phyloP scores from a whole-genome alignment of 2,113 vertebrate species.

The Chaenocephalus aceratus region DNA sequence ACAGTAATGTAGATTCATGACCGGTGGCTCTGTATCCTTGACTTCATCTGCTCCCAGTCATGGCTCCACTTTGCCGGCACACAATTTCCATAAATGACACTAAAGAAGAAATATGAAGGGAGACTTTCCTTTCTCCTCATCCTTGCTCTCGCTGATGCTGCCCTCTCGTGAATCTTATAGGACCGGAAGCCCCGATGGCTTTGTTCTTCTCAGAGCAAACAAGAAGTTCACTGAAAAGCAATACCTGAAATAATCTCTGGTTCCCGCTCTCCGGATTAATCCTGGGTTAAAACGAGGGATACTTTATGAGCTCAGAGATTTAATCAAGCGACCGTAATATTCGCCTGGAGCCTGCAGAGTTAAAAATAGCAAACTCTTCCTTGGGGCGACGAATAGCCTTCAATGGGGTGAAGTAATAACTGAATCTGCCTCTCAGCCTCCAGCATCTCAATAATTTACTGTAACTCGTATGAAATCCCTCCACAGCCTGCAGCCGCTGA shows the following conservation, averaged over 20 bases:
- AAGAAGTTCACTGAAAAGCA: slow-evolving; percentile 6
- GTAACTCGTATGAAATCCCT: slow-evolving; percentile 54
- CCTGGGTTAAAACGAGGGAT: slow-evolving; percentile 35
- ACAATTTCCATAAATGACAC: slow-evolving; percentile 81
- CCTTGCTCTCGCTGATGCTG: slow-evolving; percentile 8
- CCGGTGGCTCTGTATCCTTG: slow-evolving; percentile 62
- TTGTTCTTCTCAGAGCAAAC: slow-evolving; percentile 29
- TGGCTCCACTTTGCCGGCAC: slow-evolving; percentile 61
- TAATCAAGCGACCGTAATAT: slow-evolving; percentile 63
- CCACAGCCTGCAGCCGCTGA: slow-evolving; percentile 34
- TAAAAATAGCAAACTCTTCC: slow-evolving; percentile 65
- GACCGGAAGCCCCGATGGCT: not conserved
- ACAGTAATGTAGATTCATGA: slow-evolving; percentile 68
- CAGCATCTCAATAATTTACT: slow-evolving; percentile 64
- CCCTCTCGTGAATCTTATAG: slow-evolving; percentile 45
- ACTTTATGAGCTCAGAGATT: slow-evolving; percentile 55
- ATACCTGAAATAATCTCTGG: slow-evolving; percentile 7
- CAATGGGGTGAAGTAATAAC: slow-evolving; percentile 54
- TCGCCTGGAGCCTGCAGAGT: slow-evolving; percentile 40
- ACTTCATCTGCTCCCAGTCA: slow-evolving; percentile 69
- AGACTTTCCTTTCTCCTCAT: slow-evolving; percentile 17
- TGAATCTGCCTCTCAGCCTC: slow-evolving; percentile 38
- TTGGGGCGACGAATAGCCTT: slow-evolving; percentile 47
- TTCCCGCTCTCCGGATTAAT: slow-evolving; percentile 38
- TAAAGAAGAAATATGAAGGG: slow-evolving; percentile 76